Evolutionary conservation across 2,888 invertebrate species (phyloP), one percentile per base, ranked within the genome.

Genomic region (Apeira syringaria): DNA sequence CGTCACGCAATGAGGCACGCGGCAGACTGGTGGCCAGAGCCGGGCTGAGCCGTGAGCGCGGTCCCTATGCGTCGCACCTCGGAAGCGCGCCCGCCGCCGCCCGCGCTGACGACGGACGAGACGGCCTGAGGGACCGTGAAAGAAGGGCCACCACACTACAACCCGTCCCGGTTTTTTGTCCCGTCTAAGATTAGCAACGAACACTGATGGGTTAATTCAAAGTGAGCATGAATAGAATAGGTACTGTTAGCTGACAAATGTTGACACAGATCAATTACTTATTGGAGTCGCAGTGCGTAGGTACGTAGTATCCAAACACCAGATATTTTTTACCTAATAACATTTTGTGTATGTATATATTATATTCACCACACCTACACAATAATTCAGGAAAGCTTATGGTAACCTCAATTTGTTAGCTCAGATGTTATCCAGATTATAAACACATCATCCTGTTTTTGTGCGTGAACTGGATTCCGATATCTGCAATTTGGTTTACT

Each of bases 111-210:
- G 17, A 6, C 17, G 17, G 17, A 4, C 5, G 17, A 4, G 17
- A 6, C 6, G 63, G 63, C 66, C 71, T 63, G 32, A 72, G 77
- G 77, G 79, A 78, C 77, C 75, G 74, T 75, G 76, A 74, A 77
- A 75, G 74, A 79, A 80, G 83, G 79, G 80, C 74, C 74, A 71
- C 73, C 75, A 68, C 73, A 79, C 74, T 74, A 71, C 73, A 76
- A 68, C 73, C 78, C 76, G 74, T 72, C 71, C 64, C 63, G 62
- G 68, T 82, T 85, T 86, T 85, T 86, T 84, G 75, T 80, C 75
- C 76, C 69, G 63, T 76, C 77, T 74, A 79, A 80, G 80, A 80
- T 84, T 83, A 83, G 82, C 80, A 74, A 75, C 75, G 76, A 76
- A 75, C 11, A 43, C 27, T 65, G 67, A 59, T 66, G 78, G 72